phyloP scores from a whole-genome alignment of 1,140 invertebrate genomes.

The Leptonema lineaticorne region DNA sequence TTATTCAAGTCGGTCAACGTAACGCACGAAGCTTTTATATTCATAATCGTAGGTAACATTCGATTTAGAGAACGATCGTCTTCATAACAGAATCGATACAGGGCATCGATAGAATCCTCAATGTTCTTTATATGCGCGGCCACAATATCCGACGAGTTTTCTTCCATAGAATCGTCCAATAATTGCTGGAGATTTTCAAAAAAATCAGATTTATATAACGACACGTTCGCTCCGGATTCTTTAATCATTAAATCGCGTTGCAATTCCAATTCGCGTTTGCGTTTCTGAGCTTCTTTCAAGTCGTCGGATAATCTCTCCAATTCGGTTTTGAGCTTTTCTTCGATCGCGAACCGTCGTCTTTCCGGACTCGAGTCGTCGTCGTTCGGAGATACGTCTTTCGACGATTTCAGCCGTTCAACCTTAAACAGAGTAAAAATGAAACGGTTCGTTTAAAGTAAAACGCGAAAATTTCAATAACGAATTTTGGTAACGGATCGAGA shows the following conservation, averaged over 20 bases:
- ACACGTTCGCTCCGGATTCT: constrained; percentile 16
- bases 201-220: constrained; percentile 35
- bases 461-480: background rate
- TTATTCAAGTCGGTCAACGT: too few species aligned
- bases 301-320: constrained; percentile 25
- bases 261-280: constrained; percentile 33
- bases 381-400: constrained; percentile 23
- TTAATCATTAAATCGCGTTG: too few species aligned
- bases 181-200: constrained; percentile 34
- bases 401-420: constrained; percentile 31
- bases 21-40: too few species aligned
- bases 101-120: constrained; percentile 27
- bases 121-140: background rate
- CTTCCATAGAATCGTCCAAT: constrained; percentile 29
- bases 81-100: constrained; percentile 27
- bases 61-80: too few species aligned
- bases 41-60: too few species aligned
- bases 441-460: background rate
- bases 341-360: constrained; percentile 23
- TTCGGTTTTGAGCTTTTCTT: constrained; percentile 32
- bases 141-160: background rate
- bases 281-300: constrained; percentile 33
- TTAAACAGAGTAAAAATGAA: constrained; percentile 9
- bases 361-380: background rate
- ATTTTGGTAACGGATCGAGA: constrained; percentile 43